Percentiles rank a stretch among this genome's conserved stretches.
phyloP scores from a whole-genome alignment of 2,888 invertebrate genomes.

The Dastarcus helophoroides region DNA sequence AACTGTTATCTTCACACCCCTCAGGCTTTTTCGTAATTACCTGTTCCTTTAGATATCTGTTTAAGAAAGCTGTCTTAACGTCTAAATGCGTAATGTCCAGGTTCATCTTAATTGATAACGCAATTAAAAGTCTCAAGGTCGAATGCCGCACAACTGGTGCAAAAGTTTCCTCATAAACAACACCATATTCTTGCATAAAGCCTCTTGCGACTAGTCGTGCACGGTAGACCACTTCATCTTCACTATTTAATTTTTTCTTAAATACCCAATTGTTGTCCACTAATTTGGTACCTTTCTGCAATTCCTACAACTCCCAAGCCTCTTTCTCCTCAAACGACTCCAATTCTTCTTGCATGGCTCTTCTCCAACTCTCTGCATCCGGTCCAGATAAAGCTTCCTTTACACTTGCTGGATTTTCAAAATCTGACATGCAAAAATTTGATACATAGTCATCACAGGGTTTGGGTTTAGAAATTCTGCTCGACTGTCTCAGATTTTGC shows the following conservation, averaged over 20 bases:
- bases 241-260: constrained; percentile 17
- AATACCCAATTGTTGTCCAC: constrained; percentile 25
- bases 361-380: constrained; percentile 15
- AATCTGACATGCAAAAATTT: too few species aligned
- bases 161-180: constrained; percentile 20
- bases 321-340: constrained; percentile 21
- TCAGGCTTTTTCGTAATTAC: too few species aligned
- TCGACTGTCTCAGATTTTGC: too few species aligned
- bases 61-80: constrained; percentile 18
- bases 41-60: constrained; percentile 15
- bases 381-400: constrained; percentile 15
- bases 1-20: too few species aligned
- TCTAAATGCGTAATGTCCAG: constrained; percentile 15
- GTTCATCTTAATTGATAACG: constrained; percentile 15
- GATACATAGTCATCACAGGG: too few species aligned
- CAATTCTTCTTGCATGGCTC: constrained; percentile 22
- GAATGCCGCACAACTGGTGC: constrained; percentile 15
- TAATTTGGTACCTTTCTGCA: constrained; percentile 14
- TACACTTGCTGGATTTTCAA: constrained; percentile 13
- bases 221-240: constrained; percentile 13
- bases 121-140: constrained; percentile 17
- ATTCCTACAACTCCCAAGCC: constrained; percentile 19
- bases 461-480: too few species aligned
- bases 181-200: constrained; percentile 16
- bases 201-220: constrained; percentile 20